Evolutionary conservation across 1,140 invertebrate species (phyloP), one percentile per base, ranked within the genome.

Genomic region (Chymomyza costata): DNA sequence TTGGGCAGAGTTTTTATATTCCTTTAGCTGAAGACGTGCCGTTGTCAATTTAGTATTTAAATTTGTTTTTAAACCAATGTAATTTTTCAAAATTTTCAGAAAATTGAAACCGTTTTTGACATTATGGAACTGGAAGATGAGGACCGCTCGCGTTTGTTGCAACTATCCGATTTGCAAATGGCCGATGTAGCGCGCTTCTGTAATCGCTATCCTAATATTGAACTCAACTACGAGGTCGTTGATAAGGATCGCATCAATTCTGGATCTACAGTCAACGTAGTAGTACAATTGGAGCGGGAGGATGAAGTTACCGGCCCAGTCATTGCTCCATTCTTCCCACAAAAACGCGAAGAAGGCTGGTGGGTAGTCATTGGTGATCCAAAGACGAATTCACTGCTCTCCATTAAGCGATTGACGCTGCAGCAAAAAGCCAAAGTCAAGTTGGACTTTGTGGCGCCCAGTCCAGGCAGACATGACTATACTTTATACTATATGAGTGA

Each of bases 331-430:
- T 95, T 97, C 87, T 99, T 98, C 88, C 97, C 98, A 32, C 94
- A 95, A 90, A 98, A 98, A 92, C 92, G 97, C 38, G 98, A 99
- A 86, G 98, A 99, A 88, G 97, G 97, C 30, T 99, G 98, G 98
- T 99, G 98, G 97, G 94, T 99, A 3, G 97, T 99, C 11, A 97
- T 99, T 78, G 97, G 98, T 1, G 97, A 99, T 86, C 94, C 96
- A 0, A 96, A 95, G 80, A 90, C 90, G 1, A 99, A 99, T 87
- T 96, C 95, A 0, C 86, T 99, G 10, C 89, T 99, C 0, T 98
- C 96, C 1, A 99, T 99, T 81, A 99, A 99, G 85, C 90, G 98
- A 13, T 87, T 98, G 11, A 97, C 95, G 0, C 87, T 99, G 0
- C 96, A 97, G 65, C 94, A 97, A 74, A 97, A 95, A 67, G 96